phyloP scores from a whole-genome alignment of 1,140 invertebrate genomes.

The Panulirus ornatus region DNA sequence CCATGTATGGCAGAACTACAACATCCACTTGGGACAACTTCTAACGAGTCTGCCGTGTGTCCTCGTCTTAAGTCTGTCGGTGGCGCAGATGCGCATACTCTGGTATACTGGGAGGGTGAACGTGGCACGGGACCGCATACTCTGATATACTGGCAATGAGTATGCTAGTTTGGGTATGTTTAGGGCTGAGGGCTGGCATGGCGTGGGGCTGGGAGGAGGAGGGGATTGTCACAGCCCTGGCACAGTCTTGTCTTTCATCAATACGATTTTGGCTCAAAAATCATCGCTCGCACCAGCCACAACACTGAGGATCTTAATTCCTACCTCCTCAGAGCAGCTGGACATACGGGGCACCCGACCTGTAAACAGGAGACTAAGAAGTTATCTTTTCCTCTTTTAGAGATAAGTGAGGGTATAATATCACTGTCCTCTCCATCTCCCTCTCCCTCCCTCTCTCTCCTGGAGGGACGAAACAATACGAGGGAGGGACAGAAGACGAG shows the following conservation, averaged over 20 bases:
- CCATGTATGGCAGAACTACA: too few relatives aligned
- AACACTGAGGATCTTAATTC: neutral
- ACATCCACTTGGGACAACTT: too few relatives aligned
- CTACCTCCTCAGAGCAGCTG: neutral
- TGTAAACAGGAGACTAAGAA: too few relatives aligned
- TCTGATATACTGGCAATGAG: neutral
- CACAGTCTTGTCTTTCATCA: neutral
- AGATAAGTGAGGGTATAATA: too few relatives aligned
- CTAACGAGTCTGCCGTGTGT: too few relatives aligned
- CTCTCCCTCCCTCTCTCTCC: neutral
- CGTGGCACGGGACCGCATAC: neutral
- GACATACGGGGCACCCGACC: too few relatives aligned
- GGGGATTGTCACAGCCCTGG: too few relatives aligned
- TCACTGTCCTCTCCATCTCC: neutral
- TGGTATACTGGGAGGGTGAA: too few relatives aligned
- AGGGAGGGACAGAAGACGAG: constrained; percentile 10
- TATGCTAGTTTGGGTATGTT: neutral
- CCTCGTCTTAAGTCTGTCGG: too few relatives aligned
- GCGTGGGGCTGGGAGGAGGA: too few relatives aligned
- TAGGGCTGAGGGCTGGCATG: neutral
- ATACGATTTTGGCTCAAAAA: neutral
- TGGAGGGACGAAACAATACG: neutral
- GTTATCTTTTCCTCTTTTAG: too few relatives aligned
- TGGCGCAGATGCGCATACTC: too few relatives aligned
- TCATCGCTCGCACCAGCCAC: neutral